Percentiles rank a stretch among this genome's conserved stretches.
Evolutionary conservation across 2,113 vertebrate genomes (phyloP).

Genomic region (Polyodon spathula): DNA sequence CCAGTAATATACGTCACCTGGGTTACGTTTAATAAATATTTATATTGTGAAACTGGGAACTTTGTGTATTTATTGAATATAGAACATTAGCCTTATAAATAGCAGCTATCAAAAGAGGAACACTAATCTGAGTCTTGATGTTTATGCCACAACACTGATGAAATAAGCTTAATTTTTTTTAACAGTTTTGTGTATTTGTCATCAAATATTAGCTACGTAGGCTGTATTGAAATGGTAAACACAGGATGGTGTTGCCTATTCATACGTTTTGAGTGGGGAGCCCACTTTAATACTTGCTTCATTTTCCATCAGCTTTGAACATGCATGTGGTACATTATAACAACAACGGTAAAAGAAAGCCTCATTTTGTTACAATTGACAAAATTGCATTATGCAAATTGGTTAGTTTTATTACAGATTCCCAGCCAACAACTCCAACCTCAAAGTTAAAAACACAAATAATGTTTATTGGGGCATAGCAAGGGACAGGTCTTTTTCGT

Average conservation of each 20-base stretch:
- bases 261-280: no score
- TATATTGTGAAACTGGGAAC: not conserved
- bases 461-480: no score
- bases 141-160: conserved; percentile 47
- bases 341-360: no score
- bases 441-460: no score
- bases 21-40: not conserved
- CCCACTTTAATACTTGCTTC: no score
- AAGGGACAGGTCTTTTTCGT: no score
- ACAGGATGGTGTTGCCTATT: conserved; percentile 21
- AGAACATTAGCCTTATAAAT: not conserved
- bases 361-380: no score
- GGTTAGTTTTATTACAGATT: no score
- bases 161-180: conserved; percentile 42
- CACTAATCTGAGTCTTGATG: conserved; percentile 29
- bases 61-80: not conserved
- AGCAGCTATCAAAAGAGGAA: conserved; percentile 3
- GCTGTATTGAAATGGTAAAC: conserved; percentile 1
- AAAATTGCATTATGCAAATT: no score
- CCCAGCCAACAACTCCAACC: no score
- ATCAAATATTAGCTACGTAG: conserved; percentile 46
- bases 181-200: conserved; percentile 49
- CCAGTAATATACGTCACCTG: not conserved
- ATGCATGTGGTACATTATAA: no score
- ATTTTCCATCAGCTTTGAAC: no score